Evolutionary conservation across 2,888 invertebrate species (phyloP).

Genomic region (Rhogogaster chlorosoma): DNA sequence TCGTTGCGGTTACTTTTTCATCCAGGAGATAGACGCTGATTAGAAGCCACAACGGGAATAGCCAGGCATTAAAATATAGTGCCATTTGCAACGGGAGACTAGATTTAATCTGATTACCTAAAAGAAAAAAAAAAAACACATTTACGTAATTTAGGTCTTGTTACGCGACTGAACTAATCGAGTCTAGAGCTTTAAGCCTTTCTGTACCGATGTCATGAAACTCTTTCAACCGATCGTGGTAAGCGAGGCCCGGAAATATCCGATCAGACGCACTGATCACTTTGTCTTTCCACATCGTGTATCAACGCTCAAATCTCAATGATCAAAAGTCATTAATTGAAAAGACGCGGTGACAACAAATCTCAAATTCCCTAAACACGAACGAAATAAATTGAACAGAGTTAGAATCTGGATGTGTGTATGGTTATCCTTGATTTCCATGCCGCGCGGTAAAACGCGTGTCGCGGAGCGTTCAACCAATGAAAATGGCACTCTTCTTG

Average conservation of each 20-base stretch:
- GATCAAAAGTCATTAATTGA: not conserved
- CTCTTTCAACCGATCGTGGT: conserved; percentile 71
- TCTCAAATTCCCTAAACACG: not conserved
- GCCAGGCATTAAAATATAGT: conserved; percentile 89
- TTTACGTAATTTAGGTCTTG: not conserved
- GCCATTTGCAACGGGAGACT: conserved; percentile 90
- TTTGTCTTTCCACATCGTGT: conserved; percentile 76
- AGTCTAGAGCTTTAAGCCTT: too few relatives aligned
- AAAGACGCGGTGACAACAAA: conserved; percentile 44
- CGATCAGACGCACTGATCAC: conserved; percentile 77
- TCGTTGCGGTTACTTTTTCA: conserved; percentile 82
- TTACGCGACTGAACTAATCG: not conserved
- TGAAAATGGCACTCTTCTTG: too few relatives aligned
- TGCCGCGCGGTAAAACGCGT: not conserved
- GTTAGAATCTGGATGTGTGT: not conserved
- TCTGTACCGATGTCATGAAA: conserved; percentile 67
- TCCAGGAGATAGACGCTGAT: conserved; percentile 82
- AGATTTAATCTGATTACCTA: conserved; percentile 81
- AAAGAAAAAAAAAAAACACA: conserved; percentile 68
- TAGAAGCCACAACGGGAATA: conserved; percentile 87
- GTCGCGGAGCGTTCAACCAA: too few relatives aligned
- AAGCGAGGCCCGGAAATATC: conserved; percentile 78
- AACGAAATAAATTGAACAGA: not conserved
- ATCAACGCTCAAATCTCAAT: not conserved
- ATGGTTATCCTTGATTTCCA: not conserved